Percentiles rank a stretch among this genome's conserved stretches.
These are phyloP conservation scores for Myrmecobius fasciatus DNA, from an alignment of 2,113 vertebrate genomes.

Conservation along the genomic window DNA sequence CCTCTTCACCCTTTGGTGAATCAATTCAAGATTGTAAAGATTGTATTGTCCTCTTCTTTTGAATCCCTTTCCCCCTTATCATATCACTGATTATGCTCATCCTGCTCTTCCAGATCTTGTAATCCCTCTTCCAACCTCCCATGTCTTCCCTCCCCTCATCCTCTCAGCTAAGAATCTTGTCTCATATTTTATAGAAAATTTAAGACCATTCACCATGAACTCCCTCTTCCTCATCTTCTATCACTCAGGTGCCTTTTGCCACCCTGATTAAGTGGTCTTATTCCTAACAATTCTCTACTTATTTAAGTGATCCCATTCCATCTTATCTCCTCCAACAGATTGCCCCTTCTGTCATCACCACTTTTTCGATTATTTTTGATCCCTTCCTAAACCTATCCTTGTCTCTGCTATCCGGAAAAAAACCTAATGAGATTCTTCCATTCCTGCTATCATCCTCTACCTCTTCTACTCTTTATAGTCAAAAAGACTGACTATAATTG, in stretches of 20 bases:
- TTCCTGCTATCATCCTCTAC: not conserved
- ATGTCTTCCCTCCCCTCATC: not conserved
- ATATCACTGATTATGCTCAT: not conserved
- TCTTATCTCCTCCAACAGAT: not conserved
- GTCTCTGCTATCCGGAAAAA: not conserved
- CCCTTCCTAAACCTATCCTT: not conserved
- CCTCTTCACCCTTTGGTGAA: not conserved
- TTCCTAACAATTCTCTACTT: not conserved
- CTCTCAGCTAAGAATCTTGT: not conserved
- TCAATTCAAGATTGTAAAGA: too few relatives aligned
- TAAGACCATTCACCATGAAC: too few relatives aligned
- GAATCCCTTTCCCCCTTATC: not conserved
- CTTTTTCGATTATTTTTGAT: not conserved
- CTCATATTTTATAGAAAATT: not conserved
- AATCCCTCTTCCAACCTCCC: not conserved
- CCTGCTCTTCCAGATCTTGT: not conserved
- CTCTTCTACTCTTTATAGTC: not conserved
- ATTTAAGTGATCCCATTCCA: not conserved
- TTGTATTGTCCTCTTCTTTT: not conserved
- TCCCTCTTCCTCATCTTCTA: too few relatives aligned
- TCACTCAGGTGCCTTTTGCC: too few relatives aligned
- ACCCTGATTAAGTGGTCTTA: not conserved
- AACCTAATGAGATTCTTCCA: not conserved
- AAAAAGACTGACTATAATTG: not conserved
- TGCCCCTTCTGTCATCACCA: not conserved